These are phyloP conservation scores for Pachycephala philippinensis DNA, from an alignment of 2,113 vertebrate species.

Conservation along the genomic window DNA sequence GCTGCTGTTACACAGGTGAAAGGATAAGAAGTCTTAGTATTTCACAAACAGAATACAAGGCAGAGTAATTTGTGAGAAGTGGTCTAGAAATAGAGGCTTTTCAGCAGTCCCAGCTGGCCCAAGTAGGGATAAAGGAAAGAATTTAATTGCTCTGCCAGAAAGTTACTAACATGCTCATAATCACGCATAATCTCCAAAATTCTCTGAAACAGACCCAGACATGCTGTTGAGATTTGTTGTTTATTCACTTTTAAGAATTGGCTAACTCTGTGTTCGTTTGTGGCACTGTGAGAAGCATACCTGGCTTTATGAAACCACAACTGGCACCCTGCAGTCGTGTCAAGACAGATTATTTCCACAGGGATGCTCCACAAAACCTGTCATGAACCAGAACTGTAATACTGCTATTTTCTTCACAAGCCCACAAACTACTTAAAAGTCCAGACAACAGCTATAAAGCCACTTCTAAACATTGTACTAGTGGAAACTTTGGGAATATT, in stretches of 20 bases:
- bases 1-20: not conserved
- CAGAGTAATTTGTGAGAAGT: not conserved
- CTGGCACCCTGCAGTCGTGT: not conserved
- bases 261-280: not conserved
- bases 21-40: not conserved
- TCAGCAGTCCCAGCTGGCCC: not conserved
- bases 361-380: not conserved
- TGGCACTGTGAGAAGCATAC: not conserved
- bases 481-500: not conserved
- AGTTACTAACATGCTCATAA: not conserved
- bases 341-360: slow-evolving; percentile 53
- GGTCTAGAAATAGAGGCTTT: not conserved
- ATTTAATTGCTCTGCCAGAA: not conserved
- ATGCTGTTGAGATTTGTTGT: not conserved
- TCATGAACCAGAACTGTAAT: not conserved
- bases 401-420: not conserved
- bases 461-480: not conserved
- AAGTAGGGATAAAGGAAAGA: not conserved
- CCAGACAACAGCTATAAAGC: not conserved
- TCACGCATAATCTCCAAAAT: not conserved
- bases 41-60: not conserved
- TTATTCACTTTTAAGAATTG: not conserved
- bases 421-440: not conserved
- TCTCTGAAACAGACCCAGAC: not conserved
- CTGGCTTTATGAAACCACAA: slow-evolving; percentile 33